Conservation (phyloP, 1,140 invertebrate genomes). For the Nomia melanderi region DNA sequence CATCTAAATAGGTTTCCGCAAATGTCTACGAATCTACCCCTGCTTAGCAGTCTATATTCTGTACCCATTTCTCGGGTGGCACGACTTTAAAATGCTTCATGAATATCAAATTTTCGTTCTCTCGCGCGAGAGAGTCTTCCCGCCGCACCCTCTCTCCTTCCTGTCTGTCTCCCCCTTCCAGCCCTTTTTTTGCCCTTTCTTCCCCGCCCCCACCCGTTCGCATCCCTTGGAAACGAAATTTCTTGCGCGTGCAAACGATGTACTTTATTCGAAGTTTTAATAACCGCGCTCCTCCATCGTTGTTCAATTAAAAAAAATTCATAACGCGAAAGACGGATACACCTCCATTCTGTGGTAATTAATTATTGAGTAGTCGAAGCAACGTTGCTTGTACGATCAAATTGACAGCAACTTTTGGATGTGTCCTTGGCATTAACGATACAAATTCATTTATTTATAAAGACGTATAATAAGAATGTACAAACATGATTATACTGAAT, state of each 20-base stretch:
- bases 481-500: too few species aligned
- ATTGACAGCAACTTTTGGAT: too few species aligned
- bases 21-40: constrained; percentile 61
- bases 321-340: not conserved
- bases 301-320: not conserved
- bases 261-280: constrained; percentile 30
- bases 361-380: not conserved
- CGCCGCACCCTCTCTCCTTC: constrained; percentile 41
- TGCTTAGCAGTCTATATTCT: constrained; percentile 57
- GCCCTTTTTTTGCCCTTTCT: constrained; percentile 15
- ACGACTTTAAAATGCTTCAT: constrained; percentile 71
- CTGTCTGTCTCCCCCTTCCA: constrained; percentile 8
- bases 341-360: not conserved
- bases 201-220: constrained; percentile 34
- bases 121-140: constrained; percentile 24
- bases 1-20: constrained; percentile 69
- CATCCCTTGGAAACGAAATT: constrained; percentile 29
- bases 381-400: too few species aligned
- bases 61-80: constrained; percentile 59
- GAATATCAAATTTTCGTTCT: constrained; percentile 71
- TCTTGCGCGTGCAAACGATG: not conserved
- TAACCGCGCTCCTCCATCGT: not conserved
- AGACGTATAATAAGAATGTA: too few species aligned
- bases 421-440: too few species aligned
- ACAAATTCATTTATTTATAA: too few species aligned